Conservation (phyloP, 2,888 invertebrate genomes). For the Brachyopa scutellaris region DNA sequence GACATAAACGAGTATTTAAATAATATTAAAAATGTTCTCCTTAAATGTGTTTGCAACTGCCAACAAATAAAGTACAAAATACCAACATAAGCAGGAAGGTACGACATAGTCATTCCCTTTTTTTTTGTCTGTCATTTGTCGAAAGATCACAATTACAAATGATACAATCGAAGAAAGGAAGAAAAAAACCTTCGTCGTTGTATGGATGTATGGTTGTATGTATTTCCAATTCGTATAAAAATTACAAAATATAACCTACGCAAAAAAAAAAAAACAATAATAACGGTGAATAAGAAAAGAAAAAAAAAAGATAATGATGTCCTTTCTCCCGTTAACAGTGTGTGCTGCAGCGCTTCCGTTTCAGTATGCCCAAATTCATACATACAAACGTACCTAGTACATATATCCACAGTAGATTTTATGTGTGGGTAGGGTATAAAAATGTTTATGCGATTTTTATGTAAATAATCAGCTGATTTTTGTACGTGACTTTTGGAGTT, state of each 20-base stretch:
- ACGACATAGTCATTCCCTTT: too few relatives aligned
- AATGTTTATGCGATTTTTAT: constrained; percentile 69
- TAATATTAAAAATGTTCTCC: too few relatives aligned
- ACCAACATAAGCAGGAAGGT: too few relatives aligned
- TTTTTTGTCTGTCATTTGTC: constrained; percentile 38
- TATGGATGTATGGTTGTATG: too few relatives aligned
- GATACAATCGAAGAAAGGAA: background rate
- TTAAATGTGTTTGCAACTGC: too few relatives aligned
- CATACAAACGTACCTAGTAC: background rate
- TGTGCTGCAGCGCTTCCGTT: too few relatives aligned
- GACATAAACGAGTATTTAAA: too few relatives aligned
- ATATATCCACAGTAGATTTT: constrained; percentile 51
- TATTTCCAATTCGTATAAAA: constrained; percentile 56
- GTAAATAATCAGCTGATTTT: constrained; percentile 72
- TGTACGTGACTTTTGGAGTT: constrained; percentile 65
- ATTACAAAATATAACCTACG: constrained; percentile 41
- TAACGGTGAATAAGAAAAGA: constrained; percentile 26
- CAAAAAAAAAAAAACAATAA: constrained; percentile 40
- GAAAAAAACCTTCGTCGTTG: background rate
- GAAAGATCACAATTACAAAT: constrained; percentile 24
- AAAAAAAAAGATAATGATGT: constrained; percentile 59
- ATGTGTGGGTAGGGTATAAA: constrained; percentile 56
- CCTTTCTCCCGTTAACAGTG: constrained; percentile 26
- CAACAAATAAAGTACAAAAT: too few relatives aligned
- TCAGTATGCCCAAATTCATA: background rate